Percentiles rank a stretch among this genome's conserved stretches.
phyloP scores from a whole-genome alignment of 1,140 invertebrate species.

The Drosophila subobscura region DNA sequence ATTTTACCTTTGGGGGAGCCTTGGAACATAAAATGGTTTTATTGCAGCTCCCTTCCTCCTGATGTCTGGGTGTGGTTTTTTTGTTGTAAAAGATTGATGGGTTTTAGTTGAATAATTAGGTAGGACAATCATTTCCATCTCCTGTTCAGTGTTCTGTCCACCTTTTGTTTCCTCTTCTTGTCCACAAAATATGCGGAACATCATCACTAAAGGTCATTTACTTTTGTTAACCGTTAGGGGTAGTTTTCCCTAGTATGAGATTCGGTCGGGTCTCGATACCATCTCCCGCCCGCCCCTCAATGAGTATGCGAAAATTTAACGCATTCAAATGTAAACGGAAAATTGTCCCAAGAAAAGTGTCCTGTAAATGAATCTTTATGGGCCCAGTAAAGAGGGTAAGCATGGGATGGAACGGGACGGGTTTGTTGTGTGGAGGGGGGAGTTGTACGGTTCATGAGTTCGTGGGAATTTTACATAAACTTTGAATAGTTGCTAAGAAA shows the following conservation, averaged over 20 bases:
- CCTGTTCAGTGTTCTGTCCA: slow-evolving; percentile 9
- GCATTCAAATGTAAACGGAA: slow-evolving; percentile 64
- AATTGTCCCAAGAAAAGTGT: slow-evolving; percentile 53
- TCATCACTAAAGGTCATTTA: slow-evolving; percentile 70
- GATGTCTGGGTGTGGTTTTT: slow-evolving; percentile 48
- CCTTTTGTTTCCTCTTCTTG: slow-evolving; percentile 29
- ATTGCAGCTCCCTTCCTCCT: slow-evolving; percentile 30
- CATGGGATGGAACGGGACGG: not conserved
- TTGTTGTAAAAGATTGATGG: slow-evolving; percentile 38
- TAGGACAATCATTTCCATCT: slow-evolving; percentile 20
- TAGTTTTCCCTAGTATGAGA: slow-evolving; percentile 56
- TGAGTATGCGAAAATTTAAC: slow-evolving; percentile 65
- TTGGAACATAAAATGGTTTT: slow-evolving; percentile 47
- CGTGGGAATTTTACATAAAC: slow-evolving; percentile 54
- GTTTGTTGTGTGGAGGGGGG: not conserved
- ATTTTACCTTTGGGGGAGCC: slow-evolving; percentile 44
- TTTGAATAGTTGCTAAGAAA: slow-evolving; percentile 19
- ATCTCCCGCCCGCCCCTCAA: slow-evolving; percentile 25
- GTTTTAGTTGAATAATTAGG: slow-evolving; percentile 41
- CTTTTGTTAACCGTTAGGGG: slow-evolving; percentile 51
- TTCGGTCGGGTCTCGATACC: slow-evolving; percentile 9
- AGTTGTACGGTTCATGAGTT: slow-evolving; percentile 1
- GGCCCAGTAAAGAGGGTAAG: slow-evolving; percentile 32
- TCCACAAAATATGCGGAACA: slow-evolving; percentile 60
- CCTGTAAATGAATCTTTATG: slow-evolving; percentile 67